Base-by-base conservation (phyloP, 2,797 vertebrate species). In the Gallinago stenura region DNA sequence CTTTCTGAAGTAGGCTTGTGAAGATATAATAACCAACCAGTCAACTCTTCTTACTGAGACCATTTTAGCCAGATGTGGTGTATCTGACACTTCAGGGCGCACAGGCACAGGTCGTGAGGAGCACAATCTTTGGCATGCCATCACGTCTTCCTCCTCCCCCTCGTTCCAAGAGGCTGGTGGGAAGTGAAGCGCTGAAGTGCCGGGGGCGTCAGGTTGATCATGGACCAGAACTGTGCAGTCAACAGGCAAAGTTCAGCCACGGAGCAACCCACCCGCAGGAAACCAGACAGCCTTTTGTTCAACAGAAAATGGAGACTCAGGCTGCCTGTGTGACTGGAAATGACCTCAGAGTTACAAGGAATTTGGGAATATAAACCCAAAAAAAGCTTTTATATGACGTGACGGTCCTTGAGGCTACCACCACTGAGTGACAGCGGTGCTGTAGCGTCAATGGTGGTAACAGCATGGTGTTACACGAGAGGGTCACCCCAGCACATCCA, bases 231-330 rank as follows among this genome's bases (percentile, higher is more conserved):
- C 28, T 0, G 0, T 31, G 62, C 20, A 21, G 46, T 48, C 75
- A 61, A 15, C 0, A 0, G 62, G 43, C 21, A 89, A 58, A 92
- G 33, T 37, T 48, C 2, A 9, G 57, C 20, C 0, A 1, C 68
- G 7, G 8, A 24, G 31, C 2, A 2, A 19, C 48, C 26, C 15
- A 24, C 0, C 0, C 0, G 1, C 25, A 48, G 71, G 75, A 61
- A 76, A 39, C 0, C 0, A 3, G 46, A 18, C 19, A 45, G 28
- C 12, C 14, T 33, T 35, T 80, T 65, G 26, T 51, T 50, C 5
- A 1, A 37, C 7, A 43, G 51, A 30, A 92, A 39, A 25, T 15
- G 7, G 41, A 72, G 25, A 50, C 5, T 51, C 0, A 0, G 51
- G 16, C 37, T 89, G 71, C 37, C 69, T 62, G 35, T 1, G 0